phyloP scores from a whole-genome alignment of 2,888 invertebrate species.

The Leptinotarsa peninsularis region DNA sequence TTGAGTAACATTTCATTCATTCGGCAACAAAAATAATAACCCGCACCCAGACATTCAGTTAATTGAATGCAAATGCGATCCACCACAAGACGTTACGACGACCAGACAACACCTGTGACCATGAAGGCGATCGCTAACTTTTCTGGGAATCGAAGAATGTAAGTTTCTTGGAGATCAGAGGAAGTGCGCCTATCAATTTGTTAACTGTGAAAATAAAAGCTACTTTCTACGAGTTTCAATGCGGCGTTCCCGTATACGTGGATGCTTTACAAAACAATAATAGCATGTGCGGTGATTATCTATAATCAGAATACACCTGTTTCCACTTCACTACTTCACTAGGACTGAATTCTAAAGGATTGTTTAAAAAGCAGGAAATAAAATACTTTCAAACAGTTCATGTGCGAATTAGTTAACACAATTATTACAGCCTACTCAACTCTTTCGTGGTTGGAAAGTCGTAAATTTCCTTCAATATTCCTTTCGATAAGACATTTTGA shows the following conservation, averaged over 20 bases:
- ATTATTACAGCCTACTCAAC: not conserved
- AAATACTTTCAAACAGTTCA: not conserved
- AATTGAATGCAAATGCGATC: constrained; percentile 18
- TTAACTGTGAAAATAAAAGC: not conserved
- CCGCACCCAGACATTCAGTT: constrained; percentile 6
- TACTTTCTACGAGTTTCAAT: constrained; percentile 4
- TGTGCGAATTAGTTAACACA: too few relatives aligned
- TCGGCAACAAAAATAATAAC: not conserved
- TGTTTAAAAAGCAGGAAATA: not conserved
- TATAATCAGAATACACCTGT: constrained; percentile 9
- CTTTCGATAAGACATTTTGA: constrained; percentile 5
- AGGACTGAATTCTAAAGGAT: not conserved
- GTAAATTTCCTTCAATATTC: not conserved
- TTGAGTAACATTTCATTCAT: not conserved
- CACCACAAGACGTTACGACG: not conserved
- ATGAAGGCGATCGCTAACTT: constrained; percentile 17
- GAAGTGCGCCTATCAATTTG: constrained; percentile 17
- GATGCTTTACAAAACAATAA: not conserved
- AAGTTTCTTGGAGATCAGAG: constrained; percentile 13
- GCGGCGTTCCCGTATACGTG: not conserved
- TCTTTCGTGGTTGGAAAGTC: not conserved
- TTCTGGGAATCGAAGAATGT: constrained; percentile 7
- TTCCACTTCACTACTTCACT: not conserved
- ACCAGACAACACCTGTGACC: constrained; percentile 23
- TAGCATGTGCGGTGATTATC: not conserved